Evolutionary conservation across 2,113 vertebrate genomes (phyloP).

Genomic region (Mustela nigripes): DNA sequence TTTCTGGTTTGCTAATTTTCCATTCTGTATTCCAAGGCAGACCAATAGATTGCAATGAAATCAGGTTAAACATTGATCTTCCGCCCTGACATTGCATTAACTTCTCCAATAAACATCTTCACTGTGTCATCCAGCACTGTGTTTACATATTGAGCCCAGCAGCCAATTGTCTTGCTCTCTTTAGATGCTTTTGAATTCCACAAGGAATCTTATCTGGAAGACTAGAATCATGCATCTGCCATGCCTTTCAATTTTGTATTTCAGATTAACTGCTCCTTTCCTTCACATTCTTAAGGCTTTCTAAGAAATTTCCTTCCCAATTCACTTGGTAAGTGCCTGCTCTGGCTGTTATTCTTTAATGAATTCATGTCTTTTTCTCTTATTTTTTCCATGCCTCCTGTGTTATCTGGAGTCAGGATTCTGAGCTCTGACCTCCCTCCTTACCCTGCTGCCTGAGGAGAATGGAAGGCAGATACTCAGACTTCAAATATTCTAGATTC

Average conservation of each 20-base stretch:
- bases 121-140: not conserved
- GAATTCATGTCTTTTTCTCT: conserved; percentile 66
- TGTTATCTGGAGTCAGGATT: conserved; percentile 48
- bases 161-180: conserved; percentile 48
- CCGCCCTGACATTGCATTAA: conserved; percentile 63
- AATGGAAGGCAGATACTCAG: not conserved
- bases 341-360: not conserved
- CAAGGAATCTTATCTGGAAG: conserved; percentile 72
- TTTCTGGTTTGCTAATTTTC: conserved; percentile 64
- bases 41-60: conserved; percentile 50
- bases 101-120: conserved; percentile 76
- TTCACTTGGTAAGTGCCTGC: conserved; percentile 47
- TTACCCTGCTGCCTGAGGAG: not conserved
- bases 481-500: conserved; percentile 42
- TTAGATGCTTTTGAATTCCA: conserved; percentile 62
- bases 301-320: conserved; percentile 67
- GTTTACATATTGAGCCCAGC: conserved; percentile 53
- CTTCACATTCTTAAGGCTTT: conserved; percentile 51
- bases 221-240: conserved; percentile 69
- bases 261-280: conserved; percentile 70
- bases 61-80: conserved; percentile 69
- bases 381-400: not conserved
- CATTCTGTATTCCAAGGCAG: conserved; percentile 60
- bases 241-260: conserved; percentile 67
- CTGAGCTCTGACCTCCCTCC: conserved; percentile 67